Evolutionary conservation across 2,888 invertebrate genomes (phyloP), one percentile per base, ranked within the genome.

Genomic region (Serrognathus titanus): DNA sequence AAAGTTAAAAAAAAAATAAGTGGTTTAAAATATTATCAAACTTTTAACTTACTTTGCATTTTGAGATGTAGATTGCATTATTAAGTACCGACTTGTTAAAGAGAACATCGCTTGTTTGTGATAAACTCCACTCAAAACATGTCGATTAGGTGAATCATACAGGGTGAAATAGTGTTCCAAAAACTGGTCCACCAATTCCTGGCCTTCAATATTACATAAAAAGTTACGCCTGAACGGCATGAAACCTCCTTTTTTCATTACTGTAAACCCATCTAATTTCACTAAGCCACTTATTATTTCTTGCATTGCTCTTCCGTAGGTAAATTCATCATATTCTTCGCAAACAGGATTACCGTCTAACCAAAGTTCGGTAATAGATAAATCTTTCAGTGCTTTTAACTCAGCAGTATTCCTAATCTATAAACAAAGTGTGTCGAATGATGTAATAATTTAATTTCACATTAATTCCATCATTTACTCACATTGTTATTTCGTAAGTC

Each of bases 301-400:
- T 59, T 72, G 80, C 0, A 82, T 69, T 1, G 80, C 79, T 46
- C 81, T 81, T 9, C 87, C 76, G 69, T 90, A 92, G 3, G 81
- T 76, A 1, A 76, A 72, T 0, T 83, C 79, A 51, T 83, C 83
- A 67, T 84, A 87, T 65, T 85, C 82, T 51, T 82, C 81, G 69
- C 89, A 89, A 0, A 91, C 65, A 0, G 88, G 87, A 77, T 91
- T 92, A 0, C 85, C 86, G 66, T 89, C 87, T 35, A 92, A 71
- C 60, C 74, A 77, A 7, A 91, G 62, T 48, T 73, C 71, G 39
- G 65, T 71, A 16, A 76, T 10, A 7, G 40, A 20, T 20, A 57
- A 46, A 12, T 46, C 37, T 52, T 57, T 54, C 31, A 63, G 38
- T 5, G 5, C 24, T 31, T 31, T 31, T 31, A 31, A 31, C 24